A percentile compares a stretch with the other conserved stretches of the same genome.
Evolutionary conservation across 30 jellyfish, hydroid and myxozoan genomes (phyloP).

Genomic region (Chrysaora quinquecirrha): DNA sequence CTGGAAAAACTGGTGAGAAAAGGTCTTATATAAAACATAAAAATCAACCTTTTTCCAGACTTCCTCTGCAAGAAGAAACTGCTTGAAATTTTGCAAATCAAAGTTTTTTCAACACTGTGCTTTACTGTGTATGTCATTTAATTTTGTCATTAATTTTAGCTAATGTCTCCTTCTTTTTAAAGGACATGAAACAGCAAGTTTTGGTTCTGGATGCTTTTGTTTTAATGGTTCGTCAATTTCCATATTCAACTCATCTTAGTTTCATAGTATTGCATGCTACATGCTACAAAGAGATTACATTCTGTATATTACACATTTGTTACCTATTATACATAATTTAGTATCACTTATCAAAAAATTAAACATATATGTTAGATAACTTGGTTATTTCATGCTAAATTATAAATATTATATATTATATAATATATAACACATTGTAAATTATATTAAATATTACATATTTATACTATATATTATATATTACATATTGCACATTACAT

Average conservation of each 20-base stretch:
- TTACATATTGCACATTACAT: too few species aligned
- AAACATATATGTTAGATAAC: not conserved
- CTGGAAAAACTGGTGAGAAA: slow-evolving; percentile 37
- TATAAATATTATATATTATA: too few species aligned
- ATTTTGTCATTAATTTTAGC: too few species aligned
- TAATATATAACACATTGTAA: not conserved
- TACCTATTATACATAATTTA: not conserved
- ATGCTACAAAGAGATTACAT: too few species aligned
- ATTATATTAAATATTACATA: too few species aligned
- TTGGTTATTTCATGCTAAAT: not conserved
- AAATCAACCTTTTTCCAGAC: not conserved
- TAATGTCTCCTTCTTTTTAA: not conserved
- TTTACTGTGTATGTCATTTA: too few species aligned
- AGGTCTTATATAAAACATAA: too few species aligned
- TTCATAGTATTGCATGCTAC: too few species aligned
- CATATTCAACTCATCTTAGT: not conserved
- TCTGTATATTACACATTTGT: too few species aligned
- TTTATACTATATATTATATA: too few species aligned
- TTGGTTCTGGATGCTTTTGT: slow-evolving; percentile 34
- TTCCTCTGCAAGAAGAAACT: not conserved
- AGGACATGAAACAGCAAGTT: slow-evolving; percentile 42
- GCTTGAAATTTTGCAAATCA: not conserved
- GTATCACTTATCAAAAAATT: not conserved
- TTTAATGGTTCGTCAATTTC: slow-evolving; percentile 47
- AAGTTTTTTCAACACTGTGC: too few species aligned